phyloP scores from a whole-genome alignment of 2,888 invertebrate species.

The Eupithecia pulchellata region DNA sequence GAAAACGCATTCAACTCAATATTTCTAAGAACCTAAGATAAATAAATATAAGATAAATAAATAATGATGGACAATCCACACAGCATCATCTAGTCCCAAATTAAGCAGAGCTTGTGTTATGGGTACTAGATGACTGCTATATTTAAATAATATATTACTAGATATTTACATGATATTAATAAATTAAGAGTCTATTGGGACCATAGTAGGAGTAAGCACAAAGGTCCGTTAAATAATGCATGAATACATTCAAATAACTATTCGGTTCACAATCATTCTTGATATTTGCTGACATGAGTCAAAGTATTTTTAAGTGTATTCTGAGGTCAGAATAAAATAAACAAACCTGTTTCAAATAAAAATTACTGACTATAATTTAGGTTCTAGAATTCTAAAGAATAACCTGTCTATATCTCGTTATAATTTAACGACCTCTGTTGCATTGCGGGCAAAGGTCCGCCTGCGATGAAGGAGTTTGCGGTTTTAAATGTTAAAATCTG shows the following conservation, averaged over 20 bases:
- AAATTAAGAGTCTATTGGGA: too few relatives aligned
- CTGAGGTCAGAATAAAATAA: constrained; percentile 8
- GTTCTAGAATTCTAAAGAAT: background rate
- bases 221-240: background rate
- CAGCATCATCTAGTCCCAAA: too few relatives aligned
- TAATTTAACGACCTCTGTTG: background rate
- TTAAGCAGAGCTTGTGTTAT: too few relatives aligned
- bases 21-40: background rate
- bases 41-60: too few relatives aligned
- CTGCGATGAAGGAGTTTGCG: background rate
- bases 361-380: background rate
- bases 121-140: too few relatives aligned
- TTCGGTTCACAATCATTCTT: background rate
- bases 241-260: background rate
- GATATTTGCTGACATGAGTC: constrained; percentile 12
- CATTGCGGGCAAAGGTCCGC: too few relatives aligned
- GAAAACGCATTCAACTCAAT: background rate
- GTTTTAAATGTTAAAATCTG: too few relatives aligned
- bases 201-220: background rate
- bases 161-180: too few relatives aligned
- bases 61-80: too few relatives aligned
- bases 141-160: too few relatives aligned
- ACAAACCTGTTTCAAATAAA: constrained; percentile 3
- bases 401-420: background rate
- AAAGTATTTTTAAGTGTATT: constrained; percentile 11